Percentiles rank a stretch among this genome's conserved stretches.
These are phyloP conservation scores for Leptinotarsa texana DNA, from an alignment of 1,140 invertebrate genomes.

Conservation along the genomic window DNA sequence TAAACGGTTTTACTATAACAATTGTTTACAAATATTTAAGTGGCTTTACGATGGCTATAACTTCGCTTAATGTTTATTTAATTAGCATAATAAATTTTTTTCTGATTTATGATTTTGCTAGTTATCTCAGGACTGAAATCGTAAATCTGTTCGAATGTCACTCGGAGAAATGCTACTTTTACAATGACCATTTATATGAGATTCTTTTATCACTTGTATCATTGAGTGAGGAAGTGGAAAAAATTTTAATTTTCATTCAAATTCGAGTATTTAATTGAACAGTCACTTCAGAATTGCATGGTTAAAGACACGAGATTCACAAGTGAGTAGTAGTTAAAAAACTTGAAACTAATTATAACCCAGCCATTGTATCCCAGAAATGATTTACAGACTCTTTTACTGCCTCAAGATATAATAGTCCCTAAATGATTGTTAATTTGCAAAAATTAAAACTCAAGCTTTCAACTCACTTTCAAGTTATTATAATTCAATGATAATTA, in stretches of 20 bases:
- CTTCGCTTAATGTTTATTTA: conserved; percentile 12
- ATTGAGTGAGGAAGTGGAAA: not conserved
- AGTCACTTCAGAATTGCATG: no score
- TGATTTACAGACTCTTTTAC: no score
- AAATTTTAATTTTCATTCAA: not conserved
- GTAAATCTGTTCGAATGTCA: not conserved
- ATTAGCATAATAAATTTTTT: conserved; percentile 20
- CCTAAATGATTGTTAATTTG: no score
- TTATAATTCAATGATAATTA: no score
- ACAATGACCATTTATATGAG: not conserved
- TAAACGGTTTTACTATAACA: not conserved
- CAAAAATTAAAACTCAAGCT: no score
- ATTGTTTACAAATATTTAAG: conserved; percentile 21
- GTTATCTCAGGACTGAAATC: not conserved
- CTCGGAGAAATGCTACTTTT: not conserved
- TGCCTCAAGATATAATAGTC: no score
- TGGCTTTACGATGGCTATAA: conserved; percentile 21
- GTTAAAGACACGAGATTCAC: no score
- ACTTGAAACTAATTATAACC: no score
- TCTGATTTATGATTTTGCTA: conserved; percentile 10
- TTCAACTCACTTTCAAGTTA: no score
- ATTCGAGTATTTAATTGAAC: no score
- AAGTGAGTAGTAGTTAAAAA: no score
- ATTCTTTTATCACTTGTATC: not conserved
- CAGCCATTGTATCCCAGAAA: no score